Evolutionary conservation across 2,113 vertebrate genomes (phyloP).

Genomic region (Nothocercus julius): DNA sequence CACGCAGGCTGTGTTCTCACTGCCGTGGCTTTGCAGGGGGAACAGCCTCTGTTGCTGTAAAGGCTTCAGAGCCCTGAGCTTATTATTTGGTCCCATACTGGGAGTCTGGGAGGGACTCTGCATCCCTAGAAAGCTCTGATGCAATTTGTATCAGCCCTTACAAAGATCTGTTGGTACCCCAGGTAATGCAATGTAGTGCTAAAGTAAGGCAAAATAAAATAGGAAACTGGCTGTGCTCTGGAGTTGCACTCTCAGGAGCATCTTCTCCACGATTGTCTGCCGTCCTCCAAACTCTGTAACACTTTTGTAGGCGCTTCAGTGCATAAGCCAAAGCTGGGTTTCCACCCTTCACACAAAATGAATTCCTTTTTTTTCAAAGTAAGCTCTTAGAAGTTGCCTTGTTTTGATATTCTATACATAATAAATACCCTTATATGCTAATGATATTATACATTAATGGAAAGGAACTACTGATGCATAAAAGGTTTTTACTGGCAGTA

Average conservation of each 20-base stretch:
- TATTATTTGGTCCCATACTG: accelerated
- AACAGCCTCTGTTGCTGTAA: background rate
- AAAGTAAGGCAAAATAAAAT: background rate
- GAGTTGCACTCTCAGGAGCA: background rate
- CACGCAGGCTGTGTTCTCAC: background rate
- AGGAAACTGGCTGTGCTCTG: background rate
- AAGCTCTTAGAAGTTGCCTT: background rate
- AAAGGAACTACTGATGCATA: background rate
- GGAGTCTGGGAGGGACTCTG: background rate
- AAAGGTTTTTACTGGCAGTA: background rate
- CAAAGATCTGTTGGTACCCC: background rate
- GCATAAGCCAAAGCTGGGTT: background rate
- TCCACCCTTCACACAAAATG: background rate
- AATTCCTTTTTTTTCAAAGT: background rate
- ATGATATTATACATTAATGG: background rate
- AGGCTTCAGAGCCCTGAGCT: background rate
- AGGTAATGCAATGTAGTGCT: background rate
- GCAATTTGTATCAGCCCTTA: background rate
- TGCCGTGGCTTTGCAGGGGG: background rate
- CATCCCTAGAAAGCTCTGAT: background rate
- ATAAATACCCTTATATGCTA: background rate
- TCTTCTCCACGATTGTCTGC: background rate
- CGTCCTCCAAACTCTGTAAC: background rate
- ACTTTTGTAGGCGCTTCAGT: background rate
- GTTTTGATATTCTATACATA: background rate